Base-by-base conservation (phyloP, 2,888 invertebrate genomes). In the Trypoxylon attenuatum region DNA sequence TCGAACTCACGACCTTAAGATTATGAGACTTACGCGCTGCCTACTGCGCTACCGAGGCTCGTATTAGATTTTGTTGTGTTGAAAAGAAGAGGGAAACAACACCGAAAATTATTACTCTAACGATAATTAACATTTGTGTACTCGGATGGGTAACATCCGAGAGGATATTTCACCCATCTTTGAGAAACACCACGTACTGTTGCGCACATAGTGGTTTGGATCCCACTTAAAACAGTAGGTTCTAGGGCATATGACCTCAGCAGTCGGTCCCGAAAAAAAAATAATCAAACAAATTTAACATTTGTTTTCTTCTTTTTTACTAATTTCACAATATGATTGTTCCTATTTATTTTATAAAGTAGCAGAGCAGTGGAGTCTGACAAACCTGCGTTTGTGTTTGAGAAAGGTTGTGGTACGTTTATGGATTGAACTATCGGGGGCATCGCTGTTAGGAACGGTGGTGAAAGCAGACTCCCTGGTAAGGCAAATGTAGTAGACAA, bases 1-100 rank as follows among this genome's bases (percentile, higher is more conserved):
- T 94, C 94, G 94, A 94, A 94, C 94, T 94, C 94, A 94, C 94
- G 94, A 94, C 94, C 94, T 94, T 94, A 81, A 82, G 82, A 86
- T 86, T 85, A 86, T 85, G 83, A 83, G 82, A 83, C 82, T 84
- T 82, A 86, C 86, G 86, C 83, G 81, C 82, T 84, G 82, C 80
- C 82, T 74, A 69, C 85, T 85, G 80, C 84, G 85, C 82, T 83
- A 84, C 85, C 83, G 81, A 80, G 77, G 76, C 81, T 0, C 0
- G 18, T 47, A n/a, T 5, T 0, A 3, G 6, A 0, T 0, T 2
- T 1, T 1, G 0, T 6, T 8, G 0, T 5, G 8, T 27, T 25
- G 27, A n/a, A 13, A n/a, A n/a, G n/a, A n/a, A n/a, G n/a, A n/a
- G n/a, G n/a, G n/a, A n/a, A n/a, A n/a, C n/a, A n/a, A n/a, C n/a